Evolutionary conservation across 2,888 invertebrate species (phyloP).

Genomic region (Mythimna loreyi): DNA sequence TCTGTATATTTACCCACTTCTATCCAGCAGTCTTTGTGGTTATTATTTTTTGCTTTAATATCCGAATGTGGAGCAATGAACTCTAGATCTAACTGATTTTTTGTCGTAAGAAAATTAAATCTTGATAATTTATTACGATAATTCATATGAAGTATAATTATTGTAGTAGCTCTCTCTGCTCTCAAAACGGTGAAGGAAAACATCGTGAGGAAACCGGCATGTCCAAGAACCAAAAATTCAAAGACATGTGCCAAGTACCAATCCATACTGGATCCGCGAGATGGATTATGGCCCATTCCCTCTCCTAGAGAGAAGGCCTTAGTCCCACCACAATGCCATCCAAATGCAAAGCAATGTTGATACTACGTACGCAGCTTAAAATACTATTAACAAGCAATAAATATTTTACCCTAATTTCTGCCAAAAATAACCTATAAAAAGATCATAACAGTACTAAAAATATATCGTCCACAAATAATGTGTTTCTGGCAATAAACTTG

Average conservation of each 20-base stretch:
- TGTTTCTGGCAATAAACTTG: slow-evolving; percentile 47
- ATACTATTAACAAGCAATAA: slow-evolving; percentile 2
- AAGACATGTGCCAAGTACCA: too few relatives aligned
- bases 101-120: background rate
- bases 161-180: too few relatives aligned
- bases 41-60: background rate
- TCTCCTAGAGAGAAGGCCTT: too few relatives aligned
- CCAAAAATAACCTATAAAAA: slow-evolving; percentile 45
- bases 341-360: too few relatives aligned
- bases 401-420: slow-evolving; percentile 19
- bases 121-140: too few relatives aligned
- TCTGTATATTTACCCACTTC: slow-evolving; percentile 32
- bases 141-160: too few relatives aligned
- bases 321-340: too few relatives aligned
- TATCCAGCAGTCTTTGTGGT: slow-evolving; percentile 17
- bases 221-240: too few relatives aligned
- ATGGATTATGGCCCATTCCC: too few relatives aligned
- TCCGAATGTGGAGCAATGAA: background rate
- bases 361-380: background rate
- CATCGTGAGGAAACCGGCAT: too few relatives aligned
- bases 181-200: too few relatives aligned
- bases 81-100: background rate
- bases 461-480: slow-evolving; percentile 65
- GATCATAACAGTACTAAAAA: slow-evolving; percentile 54
- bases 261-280: too few relatives aligned